phyloP scores from a whole-genome alignment of 2,797 vertebrate species.

The Leucoraja ocellata region DNA sequence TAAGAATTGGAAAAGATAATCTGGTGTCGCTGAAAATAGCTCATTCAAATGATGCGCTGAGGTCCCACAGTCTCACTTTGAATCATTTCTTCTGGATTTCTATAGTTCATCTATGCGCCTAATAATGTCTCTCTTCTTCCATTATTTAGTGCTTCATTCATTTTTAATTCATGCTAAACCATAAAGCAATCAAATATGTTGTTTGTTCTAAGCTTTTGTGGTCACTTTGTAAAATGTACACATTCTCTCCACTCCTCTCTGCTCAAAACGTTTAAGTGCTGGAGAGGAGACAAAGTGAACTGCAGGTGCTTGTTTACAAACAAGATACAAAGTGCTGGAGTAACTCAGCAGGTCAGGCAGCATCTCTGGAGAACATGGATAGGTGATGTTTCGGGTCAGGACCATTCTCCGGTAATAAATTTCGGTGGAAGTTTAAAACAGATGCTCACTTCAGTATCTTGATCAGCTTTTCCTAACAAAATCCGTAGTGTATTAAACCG shows the following conservation, averaged over 20 bases:
- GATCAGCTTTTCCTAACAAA: neutral
- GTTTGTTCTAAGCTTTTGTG: slow-evolving; percentile 15
- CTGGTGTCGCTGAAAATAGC: neutral
- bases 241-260: too few relatives aligned
- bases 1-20: neutral
- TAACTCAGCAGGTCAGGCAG: too few relatives aligned
- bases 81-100: neutral
- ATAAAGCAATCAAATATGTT: slow-evolving; percentile 27
- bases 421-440: slow-evolving; percentile 4
- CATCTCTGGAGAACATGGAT: too few relatives aligned
- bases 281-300: too few relatives aligned
- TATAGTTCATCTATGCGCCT: neutral
- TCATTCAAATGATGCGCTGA: neutral
- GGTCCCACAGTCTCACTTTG: too few relatives aligned
- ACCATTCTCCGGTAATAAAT: neutral
- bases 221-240: neutral
- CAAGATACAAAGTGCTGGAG: too few relatives aligned
- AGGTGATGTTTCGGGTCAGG: too few relatives aligned
- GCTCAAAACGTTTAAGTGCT: neutral
- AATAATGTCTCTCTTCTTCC: neutral
- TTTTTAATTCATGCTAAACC: slow-evolving; percentile 19
- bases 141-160: slow-evolving; percentile 34
- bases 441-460: neutral
- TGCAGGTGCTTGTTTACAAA: too few relatives aligned
- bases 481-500: too few relatives aligned